Conservation (phyloP, 2,888 invertebrate genomes). For the Drosophila cyrtoloma region DNA sequence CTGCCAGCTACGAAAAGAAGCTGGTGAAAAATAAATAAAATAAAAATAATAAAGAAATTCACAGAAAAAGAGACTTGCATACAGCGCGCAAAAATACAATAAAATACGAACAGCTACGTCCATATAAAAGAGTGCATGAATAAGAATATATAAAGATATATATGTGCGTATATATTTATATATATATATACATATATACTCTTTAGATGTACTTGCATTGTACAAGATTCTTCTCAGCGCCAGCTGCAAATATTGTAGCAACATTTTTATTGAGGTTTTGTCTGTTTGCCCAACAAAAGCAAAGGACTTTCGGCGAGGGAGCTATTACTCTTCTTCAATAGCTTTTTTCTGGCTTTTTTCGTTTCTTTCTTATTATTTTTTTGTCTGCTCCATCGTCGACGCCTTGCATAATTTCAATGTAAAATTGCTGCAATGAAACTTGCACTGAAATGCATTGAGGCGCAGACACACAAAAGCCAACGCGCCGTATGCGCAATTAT, state of each 20-base stretch:
- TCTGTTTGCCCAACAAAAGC: conserved; percentile 78
- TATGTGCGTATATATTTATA: conserved; percentile 11
- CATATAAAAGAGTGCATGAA: conserved; percentile 35
- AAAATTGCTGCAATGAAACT: conserved; percentile 74
- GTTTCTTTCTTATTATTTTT: conserved; percentile 14
- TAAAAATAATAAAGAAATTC: conserved; percentile 47
- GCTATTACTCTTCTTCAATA: conserved; percentile 57
- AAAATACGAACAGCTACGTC: conserved; percentile 47
- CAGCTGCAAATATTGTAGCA: conserved; percentile 80
- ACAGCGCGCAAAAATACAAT: conserved; percentile 60
- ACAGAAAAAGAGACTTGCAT: conserved; percentile 53
- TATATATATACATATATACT: conserved; percentile 2
- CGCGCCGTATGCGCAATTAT: conserved; percentile 80
- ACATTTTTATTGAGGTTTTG: conserved; percentile 82
- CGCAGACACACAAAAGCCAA: conserved; percentile 71
- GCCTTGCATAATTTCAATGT: conserved; percentile 75
- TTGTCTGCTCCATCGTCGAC: conserved; percentile 34
- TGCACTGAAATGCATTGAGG: conserved; percentile 72
- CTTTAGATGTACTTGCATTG: conserved; percentile 61
- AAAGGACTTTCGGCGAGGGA: conserved; percentile 53
- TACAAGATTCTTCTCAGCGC: conserved; percentile 68
- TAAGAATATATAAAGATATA: conserved; percentile 24
- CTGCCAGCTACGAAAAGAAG: conserved; percentile 54
- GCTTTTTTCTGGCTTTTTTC: conserved; percentile 10
- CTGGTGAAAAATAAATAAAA: conserved; percentile 37